phyloP scores from a whole-genome alignment of 2,113 vertebrate species.

The Sphaerodactylus townsendi region DNA sequence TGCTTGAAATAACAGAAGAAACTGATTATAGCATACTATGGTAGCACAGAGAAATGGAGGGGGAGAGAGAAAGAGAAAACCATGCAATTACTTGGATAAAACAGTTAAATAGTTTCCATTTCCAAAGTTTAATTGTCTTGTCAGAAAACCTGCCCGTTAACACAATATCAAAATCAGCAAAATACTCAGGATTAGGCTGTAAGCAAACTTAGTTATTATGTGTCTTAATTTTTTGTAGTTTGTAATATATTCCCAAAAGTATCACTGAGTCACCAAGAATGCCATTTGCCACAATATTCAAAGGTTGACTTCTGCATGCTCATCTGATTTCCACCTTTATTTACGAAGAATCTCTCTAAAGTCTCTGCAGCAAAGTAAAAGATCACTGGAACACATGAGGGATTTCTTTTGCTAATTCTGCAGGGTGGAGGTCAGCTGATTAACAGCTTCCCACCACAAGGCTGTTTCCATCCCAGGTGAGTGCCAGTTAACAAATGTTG shows the following conservation, averaged over 20 bases:
- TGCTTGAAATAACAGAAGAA: constrained; percentile 62
- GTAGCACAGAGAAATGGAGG: constrained; percentile 25
- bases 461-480: neutral
- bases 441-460: neutral
- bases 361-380: constrained; percentile 21
- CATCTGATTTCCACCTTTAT: neutral
- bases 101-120: neutral
- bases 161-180: neutral
- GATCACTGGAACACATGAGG: neutral
- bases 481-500: neutral
- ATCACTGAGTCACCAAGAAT: neutral
- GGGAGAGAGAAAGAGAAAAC: constrained; percentile 22
- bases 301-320: constrained; percentile 5
- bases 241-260: neutral
- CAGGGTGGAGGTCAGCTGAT: neutral
- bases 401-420: neutral
- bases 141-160: neutral
- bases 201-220: neutral
- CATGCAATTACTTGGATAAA: constrained; percentile 53
- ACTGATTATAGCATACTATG: constrained; percentile 52
- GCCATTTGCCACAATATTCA: neutral
- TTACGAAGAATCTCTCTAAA: neutral
- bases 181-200: neutral
- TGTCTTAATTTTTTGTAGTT: neutral
- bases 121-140: neutral